phyloP scores from a whole-genome alignment of 2,888 invertebrate genomes.

The Drosophila seclusa region DNA sequence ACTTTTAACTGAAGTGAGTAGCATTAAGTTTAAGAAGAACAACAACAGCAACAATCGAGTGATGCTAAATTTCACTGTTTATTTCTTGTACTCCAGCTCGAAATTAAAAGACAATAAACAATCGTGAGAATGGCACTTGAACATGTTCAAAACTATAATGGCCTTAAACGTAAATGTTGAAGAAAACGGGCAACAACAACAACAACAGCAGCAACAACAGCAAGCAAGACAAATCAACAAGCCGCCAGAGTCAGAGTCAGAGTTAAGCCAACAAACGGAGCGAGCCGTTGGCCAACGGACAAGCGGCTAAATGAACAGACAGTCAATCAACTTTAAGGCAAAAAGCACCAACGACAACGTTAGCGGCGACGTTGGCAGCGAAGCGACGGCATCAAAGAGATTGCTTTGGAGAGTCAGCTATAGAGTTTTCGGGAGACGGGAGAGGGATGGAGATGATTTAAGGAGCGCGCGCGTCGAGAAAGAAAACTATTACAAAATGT shows the following conservation, averaged over 20 bases:
- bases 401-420: slow-evolving; percentile 51
- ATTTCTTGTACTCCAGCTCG: slow-evolving; percentile 72
- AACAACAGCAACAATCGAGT: slow-evolving; percentile 60
- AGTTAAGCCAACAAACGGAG: slow-evolving; percentile 67
- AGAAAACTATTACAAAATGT: slow-evolving; percentile 79
- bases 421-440: slow-evolving; percentile 5
- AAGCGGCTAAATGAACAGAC: slow-evolving; percentile 76
- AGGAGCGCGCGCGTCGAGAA: slow-evolving; percentile 71
- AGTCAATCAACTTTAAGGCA: slow-evolving; percentile 79
- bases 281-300: slow-evolving; percentile 60
- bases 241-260: slow-evolving; percentile 36
- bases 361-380: slow-evolving; percentile 21
- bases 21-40: slow-evolving; percentile 63
- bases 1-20: slow-evolving; percentile 57
- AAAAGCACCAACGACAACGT: slow-evolving; percentile 56
- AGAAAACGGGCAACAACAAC: slow-evolving; percentile 39
- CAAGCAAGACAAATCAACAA: slow-evolving; percentile 57
- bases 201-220: slow-evolving; percentile 30
- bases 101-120: slow-evolving; percentile 81
- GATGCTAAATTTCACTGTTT: slow-evolving; percentile 78
- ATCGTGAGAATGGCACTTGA: slow-evolving; percentile 81
- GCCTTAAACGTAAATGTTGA: slow-evolving; percentile 74
- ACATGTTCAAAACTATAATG: slow-evolving; percentile 77
- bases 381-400: slow-evolving; percentile 67
- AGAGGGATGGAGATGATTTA: slow-evolving; percentile 61